Evolutionary conservation across 2,113 vertebrate species (phyloP), one percentile per base, ranked within the genome.

Genomic region (Elephantulus edwardii): DNA sequence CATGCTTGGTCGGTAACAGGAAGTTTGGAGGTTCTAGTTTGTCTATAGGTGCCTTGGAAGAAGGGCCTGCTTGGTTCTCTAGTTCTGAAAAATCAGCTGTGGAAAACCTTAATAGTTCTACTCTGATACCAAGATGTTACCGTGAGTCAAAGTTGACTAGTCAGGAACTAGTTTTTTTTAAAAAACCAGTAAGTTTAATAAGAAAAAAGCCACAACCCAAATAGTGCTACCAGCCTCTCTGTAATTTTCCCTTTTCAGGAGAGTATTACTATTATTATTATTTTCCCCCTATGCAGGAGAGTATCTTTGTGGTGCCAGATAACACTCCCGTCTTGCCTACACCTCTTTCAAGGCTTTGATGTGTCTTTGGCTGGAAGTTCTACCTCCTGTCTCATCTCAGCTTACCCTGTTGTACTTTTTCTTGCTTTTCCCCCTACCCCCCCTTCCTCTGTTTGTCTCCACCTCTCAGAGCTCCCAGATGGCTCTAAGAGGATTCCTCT

Each of bases 311-410:
- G 48, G 60, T 62, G 80, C 44, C 52, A 20, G 42, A 42, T 62
- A 58, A 44, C 14, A 8, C 2, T 30, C 16, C 77, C 46, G 80
- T 56, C 35, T 79, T 46, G 30, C 44, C 8, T 17, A 48, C n/a
- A 52, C 20, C 30, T 82, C n/a, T 80, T 64, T 38, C 66, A 56
- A 1, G 60, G 86, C 52, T 68, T 91, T 64, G 54, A 17, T 58
- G 30, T 42, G 30, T 84, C 50, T 91, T 58, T 12, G 50, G 58
- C 24, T 56, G 74, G 70, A 75, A 92, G 46, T 88, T 71, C 85
- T 89, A 40, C 52, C 44, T 92, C 50, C 12, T 28, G 71, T 68
- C 78, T 89, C 74, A 78, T 42, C 38, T 77, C 17, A 70, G 44
- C 38, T 52, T 52, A 17, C 35, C 22, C 11, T 38, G 44, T 60